Evolutionary conservation across 2,797 vertebrate species (phyloP).

Genomic region (Poeciliopsis gracilis): DNA sequence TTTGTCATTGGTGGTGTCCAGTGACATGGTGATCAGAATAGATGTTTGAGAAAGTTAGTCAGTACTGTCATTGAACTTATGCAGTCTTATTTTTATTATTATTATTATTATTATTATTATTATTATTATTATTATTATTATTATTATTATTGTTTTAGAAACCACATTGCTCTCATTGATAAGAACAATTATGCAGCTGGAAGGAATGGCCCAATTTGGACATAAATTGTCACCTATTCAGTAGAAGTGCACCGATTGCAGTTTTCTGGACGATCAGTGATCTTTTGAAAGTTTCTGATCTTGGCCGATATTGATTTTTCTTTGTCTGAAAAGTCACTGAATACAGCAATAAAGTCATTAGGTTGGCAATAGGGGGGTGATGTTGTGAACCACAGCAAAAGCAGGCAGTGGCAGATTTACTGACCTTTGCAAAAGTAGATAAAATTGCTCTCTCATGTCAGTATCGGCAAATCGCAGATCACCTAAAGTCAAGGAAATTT

Average conservation of each 20-base stretch:
- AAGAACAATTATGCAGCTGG: neutral
- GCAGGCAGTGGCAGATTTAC: neutral
- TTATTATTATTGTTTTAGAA: slow-evolving; percentile 20
- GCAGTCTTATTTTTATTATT: slow-evolving; percentile 53
- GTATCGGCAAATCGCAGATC: neutral
- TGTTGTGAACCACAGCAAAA: neutral
- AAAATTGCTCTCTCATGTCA: neutral
- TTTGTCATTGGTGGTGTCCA: slow-evolving; percentile 69
- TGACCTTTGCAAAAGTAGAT: neutral
- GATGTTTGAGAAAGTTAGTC: slow-evolving; percentile 55
- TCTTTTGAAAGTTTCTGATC: neutral
- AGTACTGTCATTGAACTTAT: slow-evolving; percentile 59
- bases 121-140: slow-evolving; percentile 7
- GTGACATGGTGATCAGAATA: slow-evolving; percentile 65
- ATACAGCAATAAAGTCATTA: neutral
- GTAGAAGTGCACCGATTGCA: neutral
- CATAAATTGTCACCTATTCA: neutral
- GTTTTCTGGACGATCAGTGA: neutral
- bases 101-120: slow-evolving; percentile 12
- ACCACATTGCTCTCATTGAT: slow-evolving; percentile 8
- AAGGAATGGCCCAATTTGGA: neutral
- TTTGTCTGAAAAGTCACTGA: neutral
- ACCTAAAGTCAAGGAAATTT: neutral
- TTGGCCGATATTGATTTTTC: neutral
- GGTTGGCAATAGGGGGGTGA: neutral